Evolutionary conservation across 2,113 vertebrate genomes (phyloP).

Genomic region (Pyxicephalus adspersus): DNA sequence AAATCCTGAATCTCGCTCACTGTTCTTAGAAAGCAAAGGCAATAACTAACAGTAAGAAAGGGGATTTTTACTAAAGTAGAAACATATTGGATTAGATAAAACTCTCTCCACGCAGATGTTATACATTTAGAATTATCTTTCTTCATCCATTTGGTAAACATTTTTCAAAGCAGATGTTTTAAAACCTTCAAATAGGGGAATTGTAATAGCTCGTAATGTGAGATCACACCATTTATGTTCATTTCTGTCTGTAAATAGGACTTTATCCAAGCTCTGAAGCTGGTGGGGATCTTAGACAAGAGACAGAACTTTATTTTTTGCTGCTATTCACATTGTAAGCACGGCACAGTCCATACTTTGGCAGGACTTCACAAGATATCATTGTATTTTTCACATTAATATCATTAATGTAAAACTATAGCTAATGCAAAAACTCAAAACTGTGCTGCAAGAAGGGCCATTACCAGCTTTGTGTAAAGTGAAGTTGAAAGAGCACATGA

Average conservation of each 20-base stretch:
- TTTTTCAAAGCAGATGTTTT: slow-evolving; percentile 19
- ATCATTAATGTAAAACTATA: no score
- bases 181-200: background rate
- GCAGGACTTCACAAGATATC: no score
- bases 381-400: no score
- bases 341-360: no score
- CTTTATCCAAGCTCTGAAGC: background rate
- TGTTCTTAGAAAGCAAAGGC: no score
- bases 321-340: no score
- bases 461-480: no score
- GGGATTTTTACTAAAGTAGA: background rate
- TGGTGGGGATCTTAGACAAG: background rate
- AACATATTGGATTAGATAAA: background rate
- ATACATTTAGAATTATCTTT: background rate
- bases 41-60: background rate
- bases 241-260: background rate
- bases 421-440: no score
- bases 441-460: no score
- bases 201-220: background rate
- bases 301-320: background rate
- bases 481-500: no score
- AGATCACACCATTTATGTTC: background rate
- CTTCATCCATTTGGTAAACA: background rate
- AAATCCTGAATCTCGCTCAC: no score
- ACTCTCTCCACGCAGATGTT: background rate